Conservation (phyloP, 1,140 invertebrate genomes). For the Calliopsis andreniformis region DNA sequence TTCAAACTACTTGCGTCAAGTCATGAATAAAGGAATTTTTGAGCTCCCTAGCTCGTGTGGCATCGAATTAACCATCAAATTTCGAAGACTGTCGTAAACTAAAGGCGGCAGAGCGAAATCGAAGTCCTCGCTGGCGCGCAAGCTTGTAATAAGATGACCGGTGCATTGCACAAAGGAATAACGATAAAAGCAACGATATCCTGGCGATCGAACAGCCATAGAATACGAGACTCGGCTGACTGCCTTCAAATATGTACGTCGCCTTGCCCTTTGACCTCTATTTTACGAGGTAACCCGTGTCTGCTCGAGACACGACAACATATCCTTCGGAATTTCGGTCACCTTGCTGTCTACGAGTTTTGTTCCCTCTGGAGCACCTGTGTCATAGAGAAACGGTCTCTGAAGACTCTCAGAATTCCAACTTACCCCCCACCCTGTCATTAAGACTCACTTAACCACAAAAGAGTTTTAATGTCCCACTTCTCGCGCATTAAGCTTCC, state of each 20-base stretch:
- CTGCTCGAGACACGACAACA: background rate
- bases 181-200: slow-evolving; percentile 24
- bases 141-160: background rate
- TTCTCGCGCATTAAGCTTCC: slow-evolving; percentile 9
- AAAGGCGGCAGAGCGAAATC: background rate
- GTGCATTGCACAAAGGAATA: background rate
- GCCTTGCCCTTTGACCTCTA: slow-evolving; percentile 11
- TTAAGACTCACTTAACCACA: background rate
- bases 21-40: no score
- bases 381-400: no score
- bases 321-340: background rate
- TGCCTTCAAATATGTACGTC: background rate
- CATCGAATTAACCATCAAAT: background rate
- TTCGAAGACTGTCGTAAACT: background rate
- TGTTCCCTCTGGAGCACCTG: accelerated
- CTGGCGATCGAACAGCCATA: background rate
- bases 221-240: background rate
- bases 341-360: background rate
- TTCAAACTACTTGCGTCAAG: no score
- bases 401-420: background rate
- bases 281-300: slow-evolving; percentile 9
- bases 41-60: no score
- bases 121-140: background rate
- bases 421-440: background rate
- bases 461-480: background rate